Evolutionary conservation across 2,797 vertebrate species (phyloP).

Genomic region (Xenopus petersii): DNA sequence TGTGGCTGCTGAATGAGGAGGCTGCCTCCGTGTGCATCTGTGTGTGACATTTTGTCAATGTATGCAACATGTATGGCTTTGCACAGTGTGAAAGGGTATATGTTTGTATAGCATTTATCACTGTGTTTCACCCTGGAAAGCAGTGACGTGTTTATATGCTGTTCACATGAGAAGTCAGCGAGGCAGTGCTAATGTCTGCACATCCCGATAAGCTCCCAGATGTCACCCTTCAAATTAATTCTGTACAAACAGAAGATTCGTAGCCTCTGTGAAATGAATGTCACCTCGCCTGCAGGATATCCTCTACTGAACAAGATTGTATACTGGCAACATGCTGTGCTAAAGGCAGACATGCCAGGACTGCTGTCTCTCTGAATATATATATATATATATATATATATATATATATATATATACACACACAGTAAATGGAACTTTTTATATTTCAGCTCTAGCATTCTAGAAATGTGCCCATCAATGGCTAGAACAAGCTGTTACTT

Average conservation of each 20-base stretch:
- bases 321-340: not conserved
- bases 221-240: not conserved
- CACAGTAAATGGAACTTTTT: no score
- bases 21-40: no score
- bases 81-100: not conserved
- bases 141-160: not conserved
- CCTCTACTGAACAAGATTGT: not conserved
- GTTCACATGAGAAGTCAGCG: not conserved
- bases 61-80: no score
- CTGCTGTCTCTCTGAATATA: not conserved
- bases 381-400: no score
- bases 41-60: no score
- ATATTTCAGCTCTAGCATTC: no score
- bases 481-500: no score
- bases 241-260: not conserved
- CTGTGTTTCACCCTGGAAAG: not conserved
- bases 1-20: no score
- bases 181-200: not conserved
- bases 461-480: no score
- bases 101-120: not conserved
- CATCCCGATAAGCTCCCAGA: not conserved
- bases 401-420: no score
- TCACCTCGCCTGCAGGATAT: not conserved
- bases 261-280: not conserved
- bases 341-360: no score